These are phyloP conservation scores for Cylindroiulus punctatus DNA, from an alignment of 2,888 invertebrate genomes.

Conservation along the genomic window DNA sequence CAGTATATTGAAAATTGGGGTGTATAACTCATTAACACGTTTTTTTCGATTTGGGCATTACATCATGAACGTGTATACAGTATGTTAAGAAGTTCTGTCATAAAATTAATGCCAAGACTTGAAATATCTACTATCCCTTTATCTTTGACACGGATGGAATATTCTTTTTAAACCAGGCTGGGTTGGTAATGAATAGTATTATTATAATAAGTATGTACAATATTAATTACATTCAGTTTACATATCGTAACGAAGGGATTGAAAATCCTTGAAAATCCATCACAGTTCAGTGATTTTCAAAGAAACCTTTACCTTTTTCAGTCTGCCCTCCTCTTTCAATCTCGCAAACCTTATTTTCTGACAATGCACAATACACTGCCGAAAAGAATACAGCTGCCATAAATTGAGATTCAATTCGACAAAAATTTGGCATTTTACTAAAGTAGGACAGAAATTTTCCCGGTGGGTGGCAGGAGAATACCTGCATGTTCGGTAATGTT, in stretches of 20 bases:
- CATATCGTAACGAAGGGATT: too few relatives aligned
- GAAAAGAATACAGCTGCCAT: neutral
- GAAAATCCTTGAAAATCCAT: conserved; percentile 5
- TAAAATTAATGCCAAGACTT: too few relatives aligned
- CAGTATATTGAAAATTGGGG: too few relatives aligned
- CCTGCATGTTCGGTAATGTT: neutral
- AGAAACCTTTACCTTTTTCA: neutral
- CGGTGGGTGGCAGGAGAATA: neutral
- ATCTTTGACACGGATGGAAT: too few relatives aligned
- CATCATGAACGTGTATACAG: neutral
- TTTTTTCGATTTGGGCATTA: neutral
- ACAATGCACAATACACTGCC: conserved; percentile 30
- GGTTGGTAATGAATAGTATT: neutral
- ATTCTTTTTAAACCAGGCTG: neutral
- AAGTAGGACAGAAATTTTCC: neutral
- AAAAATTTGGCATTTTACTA: neutral
- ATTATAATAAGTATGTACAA: neutral
- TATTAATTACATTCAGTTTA: neutral
- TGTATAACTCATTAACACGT: too few relatives aligned
- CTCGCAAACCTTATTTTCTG: conserved; percentile 3
- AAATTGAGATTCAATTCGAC: neutral
- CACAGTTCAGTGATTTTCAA: conserved; percentile 16
- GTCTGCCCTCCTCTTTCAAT: neutral
- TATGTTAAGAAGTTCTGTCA: too few relatives aligned
- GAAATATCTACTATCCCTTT: neutral